phyloP scores from a whole-genome alignment of 2,888 invertebrate species.

The Drosophila atroscutellata region DNA sequence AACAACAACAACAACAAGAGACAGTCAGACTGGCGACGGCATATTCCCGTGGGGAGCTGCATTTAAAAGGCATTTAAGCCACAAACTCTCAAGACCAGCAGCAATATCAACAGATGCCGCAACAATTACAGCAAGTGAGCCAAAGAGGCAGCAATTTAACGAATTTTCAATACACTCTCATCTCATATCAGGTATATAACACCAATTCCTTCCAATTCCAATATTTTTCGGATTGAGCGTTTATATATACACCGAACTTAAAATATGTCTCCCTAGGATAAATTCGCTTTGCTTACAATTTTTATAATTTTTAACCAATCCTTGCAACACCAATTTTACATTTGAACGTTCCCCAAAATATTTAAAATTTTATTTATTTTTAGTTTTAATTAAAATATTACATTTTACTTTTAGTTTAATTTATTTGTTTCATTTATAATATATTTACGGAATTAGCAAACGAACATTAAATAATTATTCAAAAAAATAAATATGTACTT shows the following conservation, averaged over 20 bases:
- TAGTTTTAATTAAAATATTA: neutral
- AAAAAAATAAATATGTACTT: too few relatives aligned
- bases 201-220: neutral
- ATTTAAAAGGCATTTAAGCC: slow-evolving; percentile 80
- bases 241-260: neutral
- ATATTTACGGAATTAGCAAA: neutral
- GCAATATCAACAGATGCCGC: slow-evolving; percentile 55
- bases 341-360: neutral
- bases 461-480: neutral
- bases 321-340: neutral
- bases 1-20: slow-evolving; percentile 47
- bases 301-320: neutral
- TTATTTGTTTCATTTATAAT: neutral
- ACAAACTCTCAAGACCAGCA: slow-evolving; percentile 74
- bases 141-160: slow-evolving; percentile 1
- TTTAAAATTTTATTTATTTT: neutral
- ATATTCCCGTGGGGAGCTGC: slow-evolving; percentile 80
- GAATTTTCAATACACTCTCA: slow-evolving; percentile 40
- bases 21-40: slow-evolving; percentile 66
- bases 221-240: neutral
- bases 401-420: neutral
- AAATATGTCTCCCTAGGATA: neutral
- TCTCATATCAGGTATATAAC: neutral
- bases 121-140: slow-evolving; percentile 67
- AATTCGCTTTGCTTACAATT: neutral